Evolutionary conservation across 2,113 vertebrate species (phyloP).

Genomic region (Tenrec ecaudatus): DNA sequence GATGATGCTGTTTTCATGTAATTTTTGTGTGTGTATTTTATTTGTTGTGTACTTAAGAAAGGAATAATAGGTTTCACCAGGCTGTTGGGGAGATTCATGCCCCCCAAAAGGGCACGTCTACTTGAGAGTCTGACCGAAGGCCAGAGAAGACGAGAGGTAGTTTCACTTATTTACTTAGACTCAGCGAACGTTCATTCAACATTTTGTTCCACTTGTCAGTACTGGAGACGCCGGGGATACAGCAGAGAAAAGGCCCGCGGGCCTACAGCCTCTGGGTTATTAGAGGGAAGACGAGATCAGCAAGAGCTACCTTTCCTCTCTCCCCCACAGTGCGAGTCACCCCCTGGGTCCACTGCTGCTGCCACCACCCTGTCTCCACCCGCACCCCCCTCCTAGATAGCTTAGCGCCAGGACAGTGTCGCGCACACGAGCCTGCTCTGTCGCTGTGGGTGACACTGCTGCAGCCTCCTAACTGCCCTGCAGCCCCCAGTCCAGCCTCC

Average conservation of each 20-base stretch:
- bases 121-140: conserved; percentile 6
- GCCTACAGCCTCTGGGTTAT: background rate
- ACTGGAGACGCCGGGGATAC: background rate
- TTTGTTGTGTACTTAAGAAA: background rate
- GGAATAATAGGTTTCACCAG: background rate
- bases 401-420: background rate
- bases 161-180: background rate
- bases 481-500: background rate
- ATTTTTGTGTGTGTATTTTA: background rate
- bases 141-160: background rate
- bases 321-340: background rate
- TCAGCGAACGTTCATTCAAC: background rate
- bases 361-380: background rate
- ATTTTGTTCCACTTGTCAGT: background rate
- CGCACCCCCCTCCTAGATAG: background rate
- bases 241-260: background rate
- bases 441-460: background rate
- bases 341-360: background rate
- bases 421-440: background rate
- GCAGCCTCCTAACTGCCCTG: background rate
- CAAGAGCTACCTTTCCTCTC: background rate
- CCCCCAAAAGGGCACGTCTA: background rate
- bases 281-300: background rate
- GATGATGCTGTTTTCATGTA: background rate
- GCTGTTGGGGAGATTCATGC: background rate